phyloP scores from a whole-genome alignment of 2,888 invertebrate genomes.

The Drosophila robusta region DNA sequence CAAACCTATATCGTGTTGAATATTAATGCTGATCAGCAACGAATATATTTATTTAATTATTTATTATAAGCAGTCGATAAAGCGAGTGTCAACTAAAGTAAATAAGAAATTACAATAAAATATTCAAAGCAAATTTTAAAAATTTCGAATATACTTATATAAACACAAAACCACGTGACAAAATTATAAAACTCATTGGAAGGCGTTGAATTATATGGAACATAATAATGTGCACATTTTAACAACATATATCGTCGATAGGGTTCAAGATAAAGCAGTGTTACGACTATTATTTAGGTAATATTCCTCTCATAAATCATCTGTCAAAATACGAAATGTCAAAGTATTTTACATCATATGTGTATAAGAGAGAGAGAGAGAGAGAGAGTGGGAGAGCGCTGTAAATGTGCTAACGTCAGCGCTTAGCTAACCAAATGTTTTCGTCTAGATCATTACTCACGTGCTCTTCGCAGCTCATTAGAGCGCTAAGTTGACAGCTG shows the following conservation, averaged over 20 bases:
- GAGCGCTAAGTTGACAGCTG: slow-evolving; percentile 3
- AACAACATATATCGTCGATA: background rate
- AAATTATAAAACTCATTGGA: no score
- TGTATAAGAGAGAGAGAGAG: slow-evolving; percentile 26
- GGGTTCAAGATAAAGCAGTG: background rate
- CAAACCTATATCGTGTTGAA: no score
- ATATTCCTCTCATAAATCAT: slow-evolving; percentile 11
- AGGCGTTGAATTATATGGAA: no score
- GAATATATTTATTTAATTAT: no score
- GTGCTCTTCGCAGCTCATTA: slow-evolving; percentile 20
- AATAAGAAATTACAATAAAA: no score
- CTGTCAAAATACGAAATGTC: background rate
- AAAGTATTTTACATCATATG: slow-evolving; percentile 14
- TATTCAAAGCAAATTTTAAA: no score
- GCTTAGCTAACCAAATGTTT: slow-evolving; percentile 8
- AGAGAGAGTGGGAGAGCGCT: background rate
- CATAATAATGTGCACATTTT: no score
- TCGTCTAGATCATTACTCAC: slow-evolving; percentile 2
- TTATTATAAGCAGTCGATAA: no score
- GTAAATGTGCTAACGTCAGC: slow-evolving; percentile 6
- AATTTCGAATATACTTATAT: no score
- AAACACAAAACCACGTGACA: no score
- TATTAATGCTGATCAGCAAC: no score
- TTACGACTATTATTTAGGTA: background rate
- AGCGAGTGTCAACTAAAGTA: no score